Evolutionary conservation across 2,888 invertebrate species (phyloP), one percentile per base, ranked within the genome.

Genomic region (Drosophila suboccidentalis): DNA sequence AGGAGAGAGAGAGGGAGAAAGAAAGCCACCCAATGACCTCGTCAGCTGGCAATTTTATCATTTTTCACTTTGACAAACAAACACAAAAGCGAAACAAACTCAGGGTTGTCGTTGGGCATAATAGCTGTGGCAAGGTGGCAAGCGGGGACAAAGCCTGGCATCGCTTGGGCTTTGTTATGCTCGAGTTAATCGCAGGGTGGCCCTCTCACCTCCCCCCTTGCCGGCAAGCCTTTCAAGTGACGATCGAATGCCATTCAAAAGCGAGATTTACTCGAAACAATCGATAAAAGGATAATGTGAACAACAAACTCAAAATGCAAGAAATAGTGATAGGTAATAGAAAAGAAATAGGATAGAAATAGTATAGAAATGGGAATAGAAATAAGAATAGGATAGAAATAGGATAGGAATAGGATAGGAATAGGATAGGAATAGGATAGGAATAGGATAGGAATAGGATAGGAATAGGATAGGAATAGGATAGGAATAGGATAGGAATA

Each of bases 61-160:
- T 84, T 81, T 87, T 81, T 81, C 80, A 73, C 82, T 79, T 81
- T 79, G 71, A 77, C 74, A 84, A 84, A 81, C 76, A 82, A 85
- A 69, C 78, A 83, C 71, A 83, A 83, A 62, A 55, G 55, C 67
- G 38, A 55, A 57, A 36, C 50, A 26, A 63, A 58, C 57, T 57
- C 44, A 26, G 46, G 34, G 43, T n/a, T 55, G 41, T 29, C 55
- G 3, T 8, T 19, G 4, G 19, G 19, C 34, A 50, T 34, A 17
- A 17, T 17, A 17, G 17, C 10, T 49, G 13, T 17, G 17, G 32
- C 17, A 11, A 10, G 10, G 34, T 9, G 49, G 32, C 13, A 26
- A 19, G 17, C 3, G 9, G 46, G 26, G 4, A 15, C 11, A 15
- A 13, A 19, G 29, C 9, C 19, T 11, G 26, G 15, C 22, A 53